phyloP scores from a whole-genome alignment of 2,797 vertebrate genomes.

The Pseudochaenichthys georgianus region DNA sequence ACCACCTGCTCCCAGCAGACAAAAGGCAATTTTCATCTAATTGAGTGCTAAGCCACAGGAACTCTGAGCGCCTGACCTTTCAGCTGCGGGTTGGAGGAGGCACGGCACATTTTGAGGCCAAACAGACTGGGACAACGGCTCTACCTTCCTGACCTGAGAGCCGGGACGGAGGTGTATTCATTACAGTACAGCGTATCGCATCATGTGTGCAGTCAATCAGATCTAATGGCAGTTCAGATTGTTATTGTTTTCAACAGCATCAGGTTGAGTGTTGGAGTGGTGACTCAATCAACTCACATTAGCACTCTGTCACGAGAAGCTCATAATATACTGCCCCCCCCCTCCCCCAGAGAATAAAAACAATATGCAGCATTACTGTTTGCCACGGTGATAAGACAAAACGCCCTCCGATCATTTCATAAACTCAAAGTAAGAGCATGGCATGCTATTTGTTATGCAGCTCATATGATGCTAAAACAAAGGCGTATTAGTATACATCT shows the following conservation, averaged over 20 bases:
- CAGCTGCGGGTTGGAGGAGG: constrained; percentile 50
- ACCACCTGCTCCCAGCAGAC: constrained; percentile 89
- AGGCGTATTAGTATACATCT: constrained; percentile 13
- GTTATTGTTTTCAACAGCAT: constrained; percentile 26
- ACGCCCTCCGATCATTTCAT: constrained; percentile 15
- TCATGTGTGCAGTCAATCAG: constrained; percentile 27
- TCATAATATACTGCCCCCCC: constrained; percentile 5
- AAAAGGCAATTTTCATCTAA: constrained; percentile 89
- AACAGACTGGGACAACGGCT: constrained; percentile 41
- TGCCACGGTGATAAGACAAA: constrained; percentile 11
- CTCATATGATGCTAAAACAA: constrained; percentile 14
- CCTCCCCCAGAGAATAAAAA: constrained; percentile 1
- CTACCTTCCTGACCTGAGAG: constrained; percentile 50
- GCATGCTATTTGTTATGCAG: constrained; percentile 15
- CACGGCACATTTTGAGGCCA: constrained; percentile 38
- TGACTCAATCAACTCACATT: constrained; percentile 34
- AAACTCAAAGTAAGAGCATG: constrained; percentile 2
- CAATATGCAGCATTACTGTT: constrained; percentile 3
- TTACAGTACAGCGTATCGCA: constrained; percentile 7
- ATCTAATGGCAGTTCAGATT: constrained; percentile 35
- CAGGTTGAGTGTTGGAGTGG: constrained; percentile 32
- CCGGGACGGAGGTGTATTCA: constrained; percentile 38
- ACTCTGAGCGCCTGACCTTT: constrained; percentile 78
- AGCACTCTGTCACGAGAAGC: constrained; percentile 23
- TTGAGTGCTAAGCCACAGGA: constrained; percentile 81